A percentile compares a stretch with the other conserved stretches of the same genome.
Conservation (phyloP, 2,113 vertebrate genomes). For the Cygnus atratus region DNA sequence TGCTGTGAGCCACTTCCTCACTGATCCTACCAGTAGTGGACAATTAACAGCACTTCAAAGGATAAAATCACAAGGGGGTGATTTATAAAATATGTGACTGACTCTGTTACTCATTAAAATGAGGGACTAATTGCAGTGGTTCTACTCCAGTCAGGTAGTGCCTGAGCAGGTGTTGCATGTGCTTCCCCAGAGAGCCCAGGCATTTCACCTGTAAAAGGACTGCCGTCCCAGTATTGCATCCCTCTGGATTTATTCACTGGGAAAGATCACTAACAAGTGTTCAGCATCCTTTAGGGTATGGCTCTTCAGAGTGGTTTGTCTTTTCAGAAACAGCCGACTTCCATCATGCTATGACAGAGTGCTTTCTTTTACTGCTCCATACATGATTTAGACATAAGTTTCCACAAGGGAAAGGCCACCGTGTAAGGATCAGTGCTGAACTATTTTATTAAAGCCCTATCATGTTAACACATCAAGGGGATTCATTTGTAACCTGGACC, state of each 20-base stretch:
- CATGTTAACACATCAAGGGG: neutral
- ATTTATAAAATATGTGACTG: conserved; percentile 59
- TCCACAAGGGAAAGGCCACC: neutral
- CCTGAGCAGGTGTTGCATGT: conserved; percentile 33
- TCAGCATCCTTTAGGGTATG: neutral
- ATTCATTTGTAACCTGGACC: neutral
- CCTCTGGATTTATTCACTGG: neutral
- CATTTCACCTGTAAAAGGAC: conserved; percentile 46
- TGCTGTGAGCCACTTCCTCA: neutral
- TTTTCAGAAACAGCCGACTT: neutral
- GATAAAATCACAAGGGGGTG: conserved; percentile 33
- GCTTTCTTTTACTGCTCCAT: neutral
- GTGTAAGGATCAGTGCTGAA: neutral
- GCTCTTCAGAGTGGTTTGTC: neutral
- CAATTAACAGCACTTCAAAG: conserved; percentile 29
- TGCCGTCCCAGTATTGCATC: neutral
- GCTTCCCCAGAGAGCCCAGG: conserved; percentile 41
- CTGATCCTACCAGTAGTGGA: neutral
- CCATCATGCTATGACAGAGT: neutral
- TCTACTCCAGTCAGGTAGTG: conserved; percentile 37
- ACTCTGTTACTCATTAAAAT: conserved; percentile 58
- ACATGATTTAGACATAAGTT: neutral
- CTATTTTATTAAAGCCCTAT: neutral
- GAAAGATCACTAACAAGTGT: neutral
- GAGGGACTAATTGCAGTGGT: conserved; percentile 61